Evolutionary conservation across 1,140 invertebrate genomes (phyloP), one percentile per base, ranked within the genome.

Genomic region (Bacillus rossius): DNA sequence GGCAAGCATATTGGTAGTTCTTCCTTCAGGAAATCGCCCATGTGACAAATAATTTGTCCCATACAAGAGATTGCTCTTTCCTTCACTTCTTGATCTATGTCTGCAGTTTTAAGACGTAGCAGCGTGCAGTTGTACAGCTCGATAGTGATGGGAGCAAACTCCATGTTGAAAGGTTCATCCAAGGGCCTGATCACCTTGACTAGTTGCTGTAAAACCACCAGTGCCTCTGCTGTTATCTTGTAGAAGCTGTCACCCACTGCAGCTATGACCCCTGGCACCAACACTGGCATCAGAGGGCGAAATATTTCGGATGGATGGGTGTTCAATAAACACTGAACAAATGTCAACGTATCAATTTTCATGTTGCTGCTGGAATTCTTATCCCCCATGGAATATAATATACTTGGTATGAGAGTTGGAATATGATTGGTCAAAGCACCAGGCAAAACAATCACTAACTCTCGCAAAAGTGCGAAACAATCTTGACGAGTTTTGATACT

Each of bases 21-120:
- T 47, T 76, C 75, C 70, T 85, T 71, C 2, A 84, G 58, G 23
- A 55, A 83, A 73, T 98, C 94, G 8, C 94, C 95, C 57, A 97
- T 84, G 71, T 94, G 91, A 58, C 89, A 88, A 25, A 98, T 85
- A 41, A 98, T 91, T 73, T 96, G 94, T 20, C 94, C 95, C 90
- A 97, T 97, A 67, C 95, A 96, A 1, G 94, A 90, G 57, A 99
- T 98, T 4, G 96, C 95, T 57, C 95, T 81, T 71, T 99, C 96
- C 71, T 99, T 99, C 0, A 99, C 96, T 79, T 99, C 96, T 72
- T 98, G 96, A 77, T 98, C 95, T 65, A 98, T 95, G 71, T 98
- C 95, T 0, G 95, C 88, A n/a, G 96, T 93, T 68, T 87, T 88
- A 3, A 99, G 77, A 62, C 95, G 80, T 51, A 87, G 81, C 50